Evolutionary conservation across 2,113 vertebrate species (phyloP).

Genomic region (Carassius gibelio): DNA sequence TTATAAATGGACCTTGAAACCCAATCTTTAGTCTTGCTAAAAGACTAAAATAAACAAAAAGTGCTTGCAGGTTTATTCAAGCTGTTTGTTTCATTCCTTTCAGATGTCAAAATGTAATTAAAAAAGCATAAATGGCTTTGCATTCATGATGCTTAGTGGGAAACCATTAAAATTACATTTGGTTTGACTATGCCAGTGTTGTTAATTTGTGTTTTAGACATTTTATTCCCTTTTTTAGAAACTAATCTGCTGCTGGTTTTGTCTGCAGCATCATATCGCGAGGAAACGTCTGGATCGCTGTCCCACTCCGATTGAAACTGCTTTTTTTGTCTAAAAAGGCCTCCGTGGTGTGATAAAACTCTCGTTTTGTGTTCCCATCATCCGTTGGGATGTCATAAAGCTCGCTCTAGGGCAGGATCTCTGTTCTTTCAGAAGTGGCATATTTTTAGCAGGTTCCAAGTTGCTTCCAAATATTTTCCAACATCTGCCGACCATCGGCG

Average conservation of each 20-base stretch:
- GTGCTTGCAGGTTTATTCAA: background rate
- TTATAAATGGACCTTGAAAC: background rate
- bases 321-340: background rate
- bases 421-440: conserved; percentile 3
- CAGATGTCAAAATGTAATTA: background rate
- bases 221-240: background rate
- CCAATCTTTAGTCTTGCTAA: background rate
- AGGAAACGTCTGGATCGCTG: conserved; percentile 14
- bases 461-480: conserved; percentile 73
- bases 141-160: background rate
- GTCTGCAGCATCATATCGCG: background rate
- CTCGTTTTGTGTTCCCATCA: background rate
- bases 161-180: background rate
- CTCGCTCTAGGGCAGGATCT: background rate
- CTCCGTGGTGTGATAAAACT: background rate
- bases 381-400: conserved; percentile 12
- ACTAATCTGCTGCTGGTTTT: background rate
- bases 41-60: background rate
- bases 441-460: conserved; percentile 61
- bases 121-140: background rate
- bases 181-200: background rate
- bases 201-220: background rate
- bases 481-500: conserved; percentile 77
- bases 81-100: background rate
- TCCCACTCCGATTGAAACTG: background rate